Evolutionary conservation across 2,797 vertebrate genomes (phyloP).

Genomic region (Macropus fuliginosus): DNA sequence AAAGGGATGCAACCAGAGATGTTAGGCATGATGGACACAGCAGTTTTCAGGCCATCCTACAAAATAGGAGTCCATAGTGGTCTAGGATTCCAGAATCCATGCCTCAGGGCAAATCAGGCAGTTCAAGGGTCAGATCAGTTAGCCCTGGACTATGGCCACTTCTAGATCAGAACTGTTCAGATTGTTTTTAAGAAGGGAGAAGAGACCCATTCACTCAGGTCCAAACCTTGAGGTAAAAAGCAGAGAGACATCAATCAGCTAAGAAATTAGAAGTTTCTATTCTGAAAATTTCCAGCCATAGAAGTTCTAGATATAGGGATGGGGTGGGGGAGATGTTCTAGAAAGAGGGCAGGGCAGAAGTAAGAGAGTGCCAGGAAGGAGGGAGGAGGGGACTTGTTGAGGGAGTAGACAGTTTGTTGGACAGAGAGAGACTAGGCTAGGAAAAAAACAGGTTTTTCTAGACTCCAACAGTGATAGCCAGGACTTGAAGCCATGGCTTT

Average conservation of each 20-base stretch:
- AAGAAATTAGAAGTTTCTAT: background rate
- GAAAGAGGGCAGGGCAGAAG: background rate
- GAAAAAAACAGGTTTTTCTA: background rate
- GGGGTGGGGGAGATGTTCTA: background rate
- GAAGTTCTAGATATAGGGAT: background rate
- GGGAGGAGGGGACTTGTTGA: background rate
- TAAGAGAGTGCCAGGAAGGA: background rate
- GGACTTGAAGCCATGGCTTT: background rate
- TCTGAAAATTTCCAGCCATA: background rate
- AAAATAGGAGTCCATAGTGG: background rate
- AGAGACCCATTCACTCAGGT: background rate
- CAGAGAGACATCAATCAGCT: background rate
- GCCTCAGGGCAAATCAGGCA: background rate
- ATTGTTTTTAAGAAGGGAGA: background rate
- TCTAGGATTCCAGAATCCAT: background rate
- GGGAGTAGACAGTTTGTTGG: background rate
- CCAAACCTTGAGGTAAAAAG: background rate
- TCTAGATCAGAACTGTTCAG: background rate
- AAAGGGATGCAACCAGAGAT: background rate
- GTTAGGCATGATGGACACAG: background rate
- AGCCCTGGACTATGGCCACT: background rate
- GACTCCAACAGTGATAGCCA: background rate
- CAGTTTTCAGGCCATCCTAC: background rate
- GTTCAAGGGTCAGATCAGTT: background rate
- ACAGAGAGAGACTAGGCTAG: background rate